Percentiles rank a stretch among this genome's conserved stretches.
phyloP scores from a whole-genome alignment of 2,113 vertebrate genomes.

The Hippoglossus stenolepis region DNA sequence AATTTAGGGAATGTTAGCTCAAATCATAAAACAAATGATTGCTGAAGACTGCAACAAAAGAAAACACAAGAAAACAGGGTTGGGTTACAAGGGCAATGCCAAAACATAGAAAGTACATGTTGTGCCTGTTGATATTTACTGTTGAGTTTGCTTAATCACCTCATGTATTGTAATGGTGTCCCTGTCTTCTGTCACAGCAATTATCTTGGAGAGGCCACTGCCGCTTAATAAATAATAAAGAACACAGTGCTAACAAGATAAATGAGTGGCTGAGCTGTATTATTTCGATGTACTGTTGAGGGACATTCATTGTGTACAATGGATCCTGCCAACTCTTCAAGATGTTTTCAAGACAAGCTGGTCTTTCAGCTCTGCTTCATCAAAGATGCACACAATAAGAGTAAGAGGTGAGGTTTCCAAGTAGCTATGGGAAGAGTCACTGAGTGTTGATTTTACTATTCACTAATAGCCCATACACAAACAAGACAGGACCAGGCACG shows the following conservation, averaged over 20 bases:
- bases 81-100: not conserved
- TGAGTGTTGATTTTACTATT: too few relatives aligned
- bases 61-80: not conserved
- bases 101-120: not conserved
- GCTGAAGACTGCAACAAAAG: not conserved
- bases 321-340: too few relatives aligned
- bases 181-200: not conserved
- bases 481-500: too few relatives aligned
- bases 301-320: too few relatives aligned
- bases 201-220: not conserved
- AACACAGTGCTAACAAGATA: constrained; percentile 10
- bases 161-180: not conserved
- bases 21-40: too few relatives aligned
- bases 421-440: too few relatives aligned
- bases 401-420: too few relatives aligned
- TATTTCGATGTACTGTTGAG: not conserved
- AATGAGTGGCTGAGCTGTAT: constrained; percentile 1
- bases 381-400: too few relatives aligned
- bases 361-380: too few relatives aligned
- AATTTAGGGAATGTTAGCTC: too few relatives aligned
- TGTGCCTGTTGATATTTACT: not conserved
- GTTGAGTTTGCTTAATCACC: not conserved
- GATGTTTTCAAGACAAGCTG: too few relatives aligned
- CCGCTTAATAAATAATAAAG: constrained; percentile 10
- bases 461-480: too few relatives aligned